Evolutionary conservation across 2,797 vertebrate species (phyloP), one percentile per base, ranked within the genome.

Genomic region (Enteromius paludinosus): DNA sequence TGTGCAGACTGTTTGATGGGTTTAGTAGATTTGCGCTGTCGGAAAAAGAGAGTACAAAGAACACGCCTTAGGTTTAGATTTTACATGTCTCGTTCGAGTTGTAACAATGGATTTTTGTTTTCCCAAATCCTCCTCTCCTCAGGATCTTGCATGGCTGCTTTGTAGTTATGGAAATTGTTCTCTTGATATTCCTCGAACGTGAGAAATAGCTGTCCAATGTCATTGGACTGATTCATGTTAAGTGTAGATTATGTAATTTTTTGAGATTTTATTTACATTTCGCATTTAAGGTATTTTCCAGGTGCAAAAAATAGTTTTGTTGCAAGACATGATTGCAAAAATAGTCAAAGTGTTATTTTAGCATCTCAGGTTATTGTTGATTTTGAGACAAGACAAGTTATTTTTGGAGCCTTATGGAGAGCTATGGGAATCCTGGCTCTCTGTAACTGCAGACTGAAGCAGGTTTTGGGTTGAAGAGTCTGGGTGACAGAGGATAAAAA

Each of bases 31-130:
- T 82, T 79, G 68, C 33, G 49, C 73, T 30, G 62, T 59, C 18
- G 78, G 78, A 79, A 81, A 83, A 43, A 33, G 72, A 1, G 20
- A 70, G 56, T 69, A 85, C 69, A 83, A 52, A 85, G 70, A 78
- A 47, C 79, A 78, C 7, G 84, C 66, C 79, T 85, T 43, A 78
- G 73, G 74, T 82, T 82, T 85, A 17, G 79, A 70, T 43, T 68
- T 52, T 81, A 80, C 35, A 75, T 80, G 71, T 68, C 73, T 77
- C 56, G 74, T 82, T 78, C 25, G 7, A 85, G 49, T 72, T 77
- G 23, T 77, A 62, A 79, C 61, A 79, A 69, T 69, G 70, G 66
- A 49, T 41, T 59, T 79, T 65, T 73, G 59, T 82, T 85, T 78
- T 64, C 28, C 79, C 45, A 72, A 85, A 72, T 35, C 75, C 17